A percentile compares a stretch with the other conserved stretches of the same genome.
phyloP scores from a whole-genome alignment of 2,797 vertebrate species.

The Enteromius paludinosus region DNA sequence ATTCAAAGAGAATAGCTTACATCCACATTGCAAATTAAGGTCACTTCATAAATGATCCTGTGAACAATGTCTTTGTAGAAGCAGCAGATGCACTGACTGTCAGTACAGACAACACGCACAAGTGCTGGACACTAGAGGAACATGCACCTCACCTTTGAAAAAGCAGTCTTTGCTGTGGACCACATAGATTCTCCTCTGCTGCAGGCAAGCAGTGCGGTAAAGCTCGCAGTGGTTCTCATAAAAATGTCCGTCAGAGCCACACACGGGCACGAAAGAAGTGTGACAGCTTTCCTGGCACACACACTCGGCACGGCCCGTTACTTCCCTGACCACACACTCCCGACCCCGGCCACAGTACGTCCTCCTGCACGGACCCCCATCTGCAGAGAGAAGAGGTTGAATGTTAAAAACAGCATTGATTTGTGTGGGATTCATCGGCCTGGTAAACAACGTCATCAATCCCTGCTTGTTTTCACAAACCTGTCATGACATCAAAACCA shows the following conservation, averaged over 20 bases:
- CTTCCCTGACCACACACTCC: slow-evolving; percentile 79
- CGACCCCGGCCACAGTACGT: slow-evolving; percentile 85
- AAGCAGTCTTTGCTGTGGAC: slow-evolving; percentile 94
- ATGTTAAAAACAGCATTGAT: background rate
- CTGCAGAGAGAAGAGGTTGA: slow-evolving; percentile 40
- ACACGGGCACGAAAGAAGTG: slow-evolving; percentile 88
- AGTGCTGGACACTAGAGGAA: background rate
- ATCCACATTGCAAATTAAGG: background rate
- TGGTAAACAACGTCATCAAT: background rate
- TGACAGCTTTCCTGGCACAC: slow-evolving; percentile 85
- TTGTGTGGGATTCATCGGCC: background rate
- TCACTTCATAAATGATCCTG: background rate
- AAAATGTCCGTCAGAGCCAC: slow-evolving; percentile 91
- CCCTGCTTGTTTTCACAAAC: background rate
- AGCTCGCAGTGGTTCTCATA: slow-evolving; percentile 96
- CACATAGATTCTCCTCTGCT: slow-evolving; percentile 83
- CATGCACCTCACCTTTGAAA: slow-evolving; percentile 88
- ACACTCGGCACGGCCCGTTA: slow-evolving; percentile 82
- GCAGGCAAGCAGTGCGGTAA: slow-evolving; percentile 88
- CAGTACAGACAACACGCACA: background rate
- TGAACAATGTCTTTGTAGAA: background rate
- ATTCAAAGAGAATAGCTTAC: background rate
- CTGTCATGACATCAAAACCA: background rate
- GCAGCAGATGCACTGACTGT: too few species aligned
- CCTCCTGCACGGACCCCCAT: slow-evolving; percentile 77